Base-by-base conservation (phyloP, 2,888 invertebrate species). In the Cenopis cana region DNA sequence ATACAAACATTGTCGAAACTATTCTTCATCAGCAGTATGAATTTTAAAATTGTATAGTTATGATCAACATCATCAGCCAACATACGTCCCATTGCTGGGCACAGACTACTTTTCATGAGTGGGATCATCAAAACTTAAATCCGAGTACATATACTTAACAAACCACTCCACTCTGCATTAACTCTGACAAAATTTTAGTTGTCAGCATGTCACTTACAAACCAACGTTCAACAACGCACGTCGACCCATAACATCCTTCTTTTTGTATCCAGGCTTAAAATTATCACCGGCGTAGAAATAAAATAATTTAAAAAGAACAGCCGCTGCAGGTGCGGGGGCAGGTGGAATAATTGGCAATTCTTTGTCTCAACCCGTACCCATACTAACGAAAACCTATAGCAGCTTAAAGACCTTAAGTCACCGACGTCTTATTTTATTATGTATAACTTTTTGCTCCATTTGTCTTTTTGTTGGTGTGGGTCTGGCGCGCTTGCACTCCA, bases 341-440 rank as follows among this genome's bases (percentile, higher is more conserved):
- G 93, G 93, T 93, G 93, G 89, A 93, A 89, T 93, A 91, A 93
- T 92, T 92, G 92, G 88, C 93, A 88, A 93, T 90, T 91, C 93
- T 93, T 93, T 93, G 93, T 93, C 91, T 92, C 89, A 88, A 79
- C 75, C 78, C 71, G 71, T 71, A 82, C 79, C 83, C 83, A 84
- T 84, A 82, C 84, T 85, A 81, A 78, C 83, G 80, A 85, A 87
- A 87, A 85, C 86, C 81, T 79, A 81, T 83, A 88, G 85, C 82
- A 82, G 84, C 86, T 84, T 85, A 83, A 84, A 85, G 86, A 84
- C 85, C 83, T 86, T 79, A 79, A 81, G 80, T 78, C 81, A 75
- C 77, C 78, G 79, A 79, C 82, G 86, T 85, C 86, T 88, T 87
- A 83, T 87, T 89, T 86, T 85, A 71, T 67, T 71, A 79, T n/a